A percentile compares a stretch with the other conserved stretches of the same genome.
These are phyloP conservation scores for Chesias legatella DNA, from an alignment of 2,888 invertebrate genomes.

Conservation along the genomic window DNA sequence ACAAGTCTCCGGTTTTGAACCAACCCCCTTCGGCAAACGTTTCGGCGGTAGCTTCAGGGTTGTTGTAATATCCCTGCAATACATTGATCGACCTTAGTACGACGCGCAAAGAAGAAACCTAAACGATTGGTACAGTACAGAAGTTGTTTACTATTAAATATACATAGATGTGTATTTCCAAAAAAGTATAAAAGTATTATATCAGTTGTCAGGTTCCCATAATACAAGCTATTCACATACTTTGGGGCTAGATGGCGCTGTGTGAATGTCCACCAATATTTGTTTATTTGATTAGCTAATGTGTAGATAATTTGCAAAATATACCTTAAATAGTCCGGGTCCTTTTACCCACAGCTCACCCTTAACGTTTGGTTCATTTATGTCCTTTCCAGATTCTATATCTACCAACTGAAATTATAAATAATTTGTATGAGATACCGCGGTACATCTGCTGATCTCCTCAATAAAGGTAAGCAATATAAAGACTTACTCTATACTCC, in stretches of 20 bases:
- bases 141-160: too few species aligned
- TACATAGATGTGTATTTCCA: too few species aligned
- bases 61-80: conserved; percentile 65
- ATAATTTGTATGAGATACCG: too few species aligned
- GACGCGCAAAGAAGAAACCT: too few species aligned
- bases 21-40: conserved; percentile 59
- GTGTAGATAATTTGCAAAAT: too few species aligned
- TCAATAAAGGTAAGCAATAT: not conserved
- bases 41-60: conserved; percentile 59
- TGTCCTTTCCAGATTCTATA: conserved; percentile 49
- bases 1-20: conserved; percentile 76
- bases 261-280: too few species aligned
- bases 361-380: conserved; percentile 51
- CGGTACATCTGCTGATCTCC: not conserved
- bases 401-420: conserved; percentile 59
- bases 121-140: too few species aligned
- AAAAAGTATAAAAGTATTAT: too few species aligned
- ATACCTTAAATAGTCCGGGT: conserved; percentile 51
- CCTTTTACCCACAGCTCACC: conserved; percentile 72
- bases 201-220: too few species aligned
- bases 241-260: too few species aligned
- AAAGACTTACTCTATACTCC: conserved; percentile 18
- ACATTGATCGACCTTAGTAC: not conserved
- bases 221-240: too few species aligned
- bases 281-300: too few species aligned